Conservation (phyloP, 2,113 vertebrate species). For the Phasianus colchicus region DNA sequence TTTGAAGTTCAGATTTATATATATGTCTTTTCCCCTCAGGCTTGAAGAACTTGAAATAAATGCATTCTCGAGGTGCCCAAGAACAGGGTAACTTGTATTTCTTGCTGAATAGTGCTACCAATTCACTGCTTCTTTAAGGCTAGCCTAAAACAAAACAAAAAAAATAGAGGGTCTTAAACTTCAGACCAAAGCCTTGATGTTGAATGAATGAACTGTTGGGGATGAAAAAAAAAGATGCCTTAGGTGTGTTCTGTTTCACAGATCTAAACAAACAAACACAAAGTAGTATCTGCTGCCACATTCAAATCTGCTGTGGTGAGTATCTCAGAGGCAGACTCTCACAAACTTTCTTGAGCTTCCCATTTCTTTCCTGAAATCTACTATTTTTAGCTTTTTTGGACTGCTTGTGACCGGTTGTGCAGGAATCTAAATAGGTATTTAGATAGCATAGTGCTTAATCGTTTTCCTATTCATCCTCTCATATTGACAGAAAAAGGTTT, state of each 20-base stretch:
- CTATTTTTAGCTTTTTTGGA: background rate
- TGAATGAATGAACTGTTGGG: background rate
- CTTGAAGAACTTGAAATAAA: conserved; percentile 27
- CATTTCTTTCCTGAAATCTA: background rate
- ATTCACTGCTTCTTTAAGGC: conserved; percentile 1
- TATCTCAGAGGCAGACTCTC: background rate
- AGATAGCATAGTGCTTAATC: background rate
- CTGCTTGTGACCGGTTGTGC: background rate
- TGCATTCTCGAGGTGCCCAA: background rate
- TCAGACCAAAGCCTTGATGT: conserved; percentile 36
- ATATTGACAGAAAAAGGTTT: background rate
- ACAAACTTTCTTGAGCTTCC: background rate
- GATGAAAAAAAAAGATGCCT: conserved; percentile 16
- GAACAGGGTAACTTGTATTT: conserved; percentile 35
- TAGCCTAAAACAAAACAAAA: conserved; percentile 21
- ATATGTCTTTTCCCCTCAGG: background rate
- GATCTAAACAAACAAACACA: conserved; percentile 24
- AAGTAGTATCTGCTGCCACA: background rate
- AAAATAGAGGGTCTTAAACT: conserved; percentile 9
- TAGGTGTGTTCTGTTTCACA: conserved; percentile 8
- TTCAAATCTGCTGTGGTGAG: background rate
- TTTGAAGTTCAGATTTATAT: background rate
- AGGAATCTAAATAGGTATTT: background rate
- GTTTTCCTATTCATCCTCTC: background rate
- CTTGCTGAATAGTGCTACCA: background rate